phyloP scores from a whole-genome alignment of 2,888 invertebrate species.

The Drosophila robusta region DNA sequence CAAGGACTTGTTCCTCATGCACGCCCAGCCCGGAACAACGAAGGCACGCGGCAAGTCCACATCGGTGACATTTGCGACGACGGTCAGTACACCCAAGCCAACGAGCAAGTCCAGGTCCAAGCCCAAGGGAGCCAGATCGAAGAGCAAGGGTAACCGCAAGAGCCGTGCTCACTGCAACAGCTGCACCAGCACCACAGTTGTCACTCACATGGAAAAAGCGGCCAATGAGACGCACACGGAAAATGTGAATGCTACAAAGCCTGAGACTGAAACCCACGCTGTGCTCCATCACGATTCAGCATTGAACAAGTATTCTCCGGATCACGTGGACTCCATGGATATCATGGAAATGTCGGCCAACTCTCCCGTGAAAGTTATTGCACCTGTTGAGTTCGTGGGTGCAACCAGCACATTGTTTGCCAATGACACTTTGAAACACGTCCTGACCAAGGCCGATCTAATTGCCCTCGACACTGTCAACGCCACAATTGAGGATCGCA shows the following conservation, averaged over 20 bases:
- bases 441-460: slow-evolving; percentile 21
- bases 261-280: not conserved
- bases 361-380: not conserved
- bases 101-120: slow-evolving; percentile 9
- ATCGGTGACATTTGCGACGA: not conserved
- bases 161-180: not conserved
- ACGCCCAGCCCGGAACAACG: slow-evolving; percentile 7
- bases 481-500: slow-evolving; percentile 6
- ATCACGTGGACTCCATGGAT: not conserved
- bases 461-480: slow-evolving; percentile 29
- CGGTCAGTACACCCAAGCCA: not conserved
- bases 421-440: slow-evolving; percentile 3
- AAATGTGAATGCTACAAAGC: not conserved
- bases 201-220: slow-evolving; percentile 4
- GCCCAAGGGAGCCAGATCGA: not conserved
- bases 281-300: not conserved
- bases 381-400: not conserved
- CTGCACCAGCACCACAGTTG: slow-evolving; percentile 4
- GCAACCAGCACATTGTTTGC: not conserved
- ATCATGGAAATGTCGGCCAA: slow-evolving; percentile 4
- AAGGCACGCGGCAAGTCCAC: not conserved
- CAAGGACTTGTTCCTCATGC: slow-evolving; percentile 44
- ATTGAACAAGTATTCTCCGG: not conserved
- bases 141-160: not conserved
- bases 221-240: not conserved